phyloP scores from a whole-genome alignment of 2,113 vertebrate genomes.

The Acinonyx jubatus region DNA sequence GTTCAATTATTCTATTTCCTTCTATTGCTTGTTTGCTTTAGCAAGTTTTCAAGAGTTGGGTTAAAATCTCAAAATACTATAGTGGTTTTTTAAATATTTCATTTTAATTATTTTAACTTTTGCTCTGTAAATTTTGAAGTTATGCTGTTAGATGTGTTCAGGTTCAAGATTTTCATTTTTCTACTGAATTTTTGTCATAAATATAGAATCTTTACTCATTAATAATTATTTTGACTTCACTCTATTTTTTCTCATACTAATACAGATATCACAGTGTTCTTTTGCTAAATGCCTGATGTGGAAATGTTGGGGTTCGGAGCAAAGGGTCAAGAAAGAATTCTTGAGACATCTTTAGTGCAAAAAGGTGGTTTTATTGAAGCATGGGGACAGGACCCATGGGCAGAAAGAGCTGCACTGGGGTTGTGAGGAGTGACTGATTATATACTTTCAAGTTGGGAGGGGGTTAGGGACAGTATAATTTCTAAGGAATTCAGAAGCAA shows the following conservation, averaged over 20 bases:
- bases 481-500: no score
- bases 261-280: background rate
- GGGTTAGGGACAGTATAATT: no score
- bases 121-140: background rate
- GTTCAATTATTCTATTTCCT: background rate
- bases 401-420: no score
- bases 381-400: no score
- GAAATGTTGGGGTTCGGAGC: no score
- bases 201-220: background rate
- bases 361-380: no score
- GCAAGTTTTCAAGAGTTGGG: background rate
- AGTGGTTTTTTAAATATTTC: background rate
- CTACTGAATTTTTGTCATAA: background rate
- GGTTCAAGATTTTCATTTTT: background rate
- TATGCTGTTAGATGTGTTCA: background rate
- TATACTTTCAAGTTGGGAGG: no score
- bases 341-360: no score
- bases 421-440: no score
- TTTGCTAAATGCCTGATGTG: background rate
- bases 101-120: background rate
- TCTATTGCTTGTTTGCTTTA: background rate
- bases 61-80: background rate
- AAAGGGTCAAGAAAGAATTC: no score
- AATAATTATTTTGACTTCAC: background rate
- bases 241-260: background rate